Base-by-base conservation (phyloP, 2,888 invertebrate species). In the Brachyopa scutellaris region DNA sequence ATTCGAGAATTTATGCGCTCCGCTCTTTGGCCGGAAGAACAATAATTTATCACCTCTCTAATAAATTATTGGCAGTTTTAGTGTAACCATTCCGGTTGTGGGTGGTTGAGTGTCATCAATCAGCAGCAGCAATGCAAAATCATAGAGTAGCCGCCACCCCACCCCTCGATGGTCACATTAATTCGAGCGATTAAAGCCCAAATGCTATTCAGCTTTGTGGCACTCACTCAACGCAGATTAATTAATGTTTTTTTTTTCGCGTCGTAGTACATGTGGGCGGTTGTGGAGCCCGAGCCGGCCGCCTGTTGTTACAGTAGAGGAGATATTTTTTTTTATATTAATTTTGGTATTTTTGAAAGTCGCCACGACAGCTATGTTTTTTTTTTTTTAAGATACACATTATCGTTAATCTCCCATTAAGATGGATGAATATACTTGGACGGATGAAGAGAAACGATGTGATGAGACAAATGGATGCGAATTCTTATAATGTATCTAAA, bases 381-480 rank as follows among this genome's bases (percentile, higher is more conserved):
- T 42, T 26, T 40, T 8, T 55, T 64, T 64, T 55, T 38, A 15
- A 74, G 57, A 73, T 47, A 74, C 67, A 79, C 73, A 79, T 79
- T 74, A 74, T 47, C 73, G 74, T 79, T 40, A 79, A 73, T 79
- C 73, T 66, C 45, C 59, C 74, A 73, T 73, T 79, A 79, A 79
- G 74, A 67, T 79, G 74, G 49, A 79, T 79, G 67, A 38, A 74
- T 61, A 61, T 26, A 26, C 19, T 45, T 36, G 7, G 47, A 42
- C 21, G 55, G 23, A 53, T 11, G 42, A 7, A 2, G 21, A 23
- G 38, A 19, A 11, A n/a, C 8, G 19, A n/a, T 19, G 40, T 47
- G 78, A 53, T 29, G 66, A 59, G 45, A 73, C 40, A 61, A 67
- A 67, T 66, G 51, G 47, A 61, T 61, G 53, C 51, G 36, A 67